Percentiles rank a stretch among this genome's conserved stretches.
phyloP scores from a whole-genome alignment of 1,140 invertebrate species.

The Meteorus sp. region DNA sequence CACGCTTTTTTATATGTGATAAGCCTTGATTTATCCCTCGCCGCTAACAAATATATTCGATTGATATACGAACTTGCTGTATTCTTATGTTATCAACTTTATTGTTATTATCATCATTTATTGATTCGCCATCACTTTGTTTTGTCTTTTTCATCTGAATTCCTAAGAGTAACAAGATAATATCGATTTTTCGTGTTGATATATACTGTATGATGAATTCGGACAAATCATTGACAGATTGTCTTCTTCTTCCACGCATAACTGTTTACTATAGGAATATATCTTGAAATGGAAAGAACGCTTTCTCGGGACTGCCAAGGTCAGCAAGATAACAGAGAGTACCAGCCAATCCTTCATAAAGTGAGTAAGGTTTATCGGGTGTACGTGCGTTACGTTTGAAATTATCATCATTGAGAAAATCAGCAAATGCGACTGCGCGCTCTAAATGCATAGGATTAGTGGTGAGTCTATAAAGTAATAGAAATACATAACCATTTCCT shows the following conservation, averaged over 20 bases:
- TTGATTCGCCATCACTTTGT: too few relatives aligned
- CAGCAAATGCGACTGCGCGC: constrained; percentile 75
- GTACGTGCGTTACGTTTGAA: constrained; percentile 70
- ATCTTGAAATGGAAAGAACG: constrained; percentile 85
- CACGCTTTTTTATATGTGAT: too few relatives aligned
- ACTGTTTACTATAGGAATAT: constrained; percentile 59
- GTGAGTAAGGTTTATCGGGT: constrained; percentile 80
- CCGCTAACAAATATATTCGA: too few relatives aligned
- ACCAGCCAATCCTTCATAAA: constrained; percentile 86
- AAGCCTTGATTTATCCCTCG: too few relatives aligned
- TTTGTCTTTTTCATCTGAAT: too few relatives aligned
- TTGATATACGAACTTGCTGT: too few relatives aligned
- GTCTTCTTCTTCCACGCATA: background rate
- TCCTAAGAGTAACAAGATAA: too few relatives aligned
- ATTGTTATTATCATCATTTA: too few relatives aligned
- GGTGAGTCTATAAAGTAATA: constrained; percentile 78
- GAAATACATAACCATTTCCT: constrained; percentile 83
- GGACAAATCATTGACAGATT: too few relatives aligned
- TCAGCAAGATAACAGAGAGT: constrained; percentile 82
- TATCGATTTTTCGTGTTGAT: too few relatives aligned
- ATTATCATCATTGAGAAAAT: constrained; percentile 71
- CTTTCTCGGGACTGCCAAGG: constrained; percentile 71
- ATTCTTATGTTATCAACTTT: too few relatives aligned
- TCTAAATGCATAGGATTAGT: constrained; percentile 71
- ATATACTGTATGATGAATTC: too few relatives aligned